Percentiles rank a stretch among this genome's conserved stretches.
Conservation (phyloP, 2,888 invertebrate genomes). For the Subacronicta megacephala region DNA sequence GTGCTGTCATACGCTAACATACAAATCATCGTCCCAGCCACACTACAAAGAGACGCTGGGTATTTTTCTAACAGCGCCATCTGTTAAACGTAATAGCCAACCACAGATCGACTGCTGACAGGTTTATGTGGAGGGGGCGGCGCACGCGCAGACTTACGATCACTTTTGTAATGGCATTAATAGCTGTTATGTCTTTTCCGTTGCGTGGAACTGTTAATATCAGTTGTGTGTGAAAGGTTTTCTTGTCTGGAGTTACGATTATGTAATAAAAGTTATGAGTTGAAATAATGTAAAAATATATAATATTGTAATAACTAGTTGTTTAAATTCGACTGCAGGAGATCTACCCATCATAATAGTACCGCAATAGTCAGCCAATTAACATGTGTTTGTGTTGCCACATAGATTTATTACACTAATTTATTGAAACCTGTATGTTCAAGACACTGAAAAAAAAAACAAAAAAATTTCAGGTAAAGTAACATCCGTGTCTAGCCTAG, state of each 20-base stretch:
- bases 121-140: constrained; percentile 66
- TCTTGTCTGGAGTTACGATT: not conserved
- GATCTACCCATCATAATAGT: too few relatives aligned
- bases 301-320: not conserved
- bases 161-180: constrained; percentile 46
- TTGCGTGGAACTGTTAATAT: constrained; percentile 14
- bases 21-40: constrained; percentile 48
- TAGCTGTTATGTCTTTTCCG: constrained; percentile 39
- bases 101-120: constrained; percentile 76
- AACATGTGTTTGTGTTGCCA: too few relatives aligned
- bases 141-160: constrained; percentile 51
- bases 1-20: constrained; percentile 49
- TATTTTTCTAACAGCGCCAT: constrained; percentile 58
- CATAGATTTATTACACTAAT: too few relatives aligned
- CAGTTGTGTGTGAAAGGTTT: not conserved
- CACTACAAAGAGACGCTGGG: constrained; percentile 52
- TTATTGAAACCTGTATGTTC: too few relatives aligned
- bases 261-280: not conserved
- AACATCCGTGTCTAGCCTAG: not conserved
- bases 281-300: not conserved
- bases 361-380: too few relatives aligned
- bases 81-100: constrained; percentile 58
- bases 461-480: not conserved
- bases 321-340: too few relatives aligned
- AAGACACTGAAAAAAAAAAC: too few relatives aligned